These are phyloP conservation scores for Sicus ferrugineus DNA, from an alignment of 2,888 invertebrate species.

Conservation along the genomic window DNA sequence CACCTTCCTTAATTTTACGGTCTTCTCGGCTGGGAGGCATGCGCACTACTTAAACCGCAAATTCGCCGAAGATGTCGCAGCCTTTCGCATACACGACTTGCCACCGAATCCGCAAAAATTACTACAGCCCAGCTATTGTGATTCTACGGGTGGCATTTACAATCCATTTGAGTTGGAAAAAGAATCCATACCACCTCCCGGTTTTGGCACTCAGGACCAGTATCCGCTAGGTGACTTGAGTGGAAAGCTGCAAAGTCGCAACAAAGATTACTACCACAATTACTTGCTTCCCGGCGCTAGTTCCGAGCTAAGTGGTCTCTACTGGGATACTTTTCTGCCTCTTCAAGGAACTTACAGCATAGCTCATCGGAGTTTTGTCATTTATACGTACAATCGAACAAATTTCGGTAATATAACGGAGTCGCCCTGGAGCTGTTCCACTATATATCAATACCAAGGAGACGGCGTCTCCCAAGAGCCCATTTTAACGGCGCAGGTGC, in stretches of 20 bases:
- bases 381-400: conserved; percentile 56
- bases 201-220: conserved; percentile 80
- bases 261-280: conserved; percentile 73
- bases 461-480: conserved; percentile 75
- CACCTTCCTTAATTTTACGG: conserved; percentile 78
- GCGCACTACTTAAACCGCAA: conserved; percentile 74
- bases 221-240: conserved; percentile 90
- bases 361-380: conserved; percentile 76
- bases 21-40: conserved; percentile 72
- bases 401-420: conserved; percentile 56
- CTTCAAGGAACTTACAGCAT: conserved; percentile 82
- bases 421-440: conserved; percentile 68
- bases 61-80: conserved; percentile 76
- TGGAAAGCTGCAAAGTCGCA: conserved; percentile 81
- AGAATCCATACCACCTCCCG: conserved; percentile 72
- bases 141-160: conserved; percentile 76
- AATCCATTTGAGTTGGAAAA: conserved; percentile 75
- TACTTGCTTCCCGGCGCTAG: conserved; percentile 74
- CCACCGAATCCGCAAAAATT: conserved; percentile 71
- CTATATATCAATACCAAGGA: conserved; percentile 71
- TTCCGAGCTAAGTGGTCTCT: conserved; percentile 76
- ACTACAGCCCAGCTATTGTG: conserved; percentile 68
- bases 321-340: conserved; percentile 87
- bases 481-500: conserved; percentile 80
- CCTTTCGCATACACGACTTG: conserved; percentile 76